Conservation (phyloP, 2,888 invertebrate species). For the Clitarchus hookeri region DNA sequence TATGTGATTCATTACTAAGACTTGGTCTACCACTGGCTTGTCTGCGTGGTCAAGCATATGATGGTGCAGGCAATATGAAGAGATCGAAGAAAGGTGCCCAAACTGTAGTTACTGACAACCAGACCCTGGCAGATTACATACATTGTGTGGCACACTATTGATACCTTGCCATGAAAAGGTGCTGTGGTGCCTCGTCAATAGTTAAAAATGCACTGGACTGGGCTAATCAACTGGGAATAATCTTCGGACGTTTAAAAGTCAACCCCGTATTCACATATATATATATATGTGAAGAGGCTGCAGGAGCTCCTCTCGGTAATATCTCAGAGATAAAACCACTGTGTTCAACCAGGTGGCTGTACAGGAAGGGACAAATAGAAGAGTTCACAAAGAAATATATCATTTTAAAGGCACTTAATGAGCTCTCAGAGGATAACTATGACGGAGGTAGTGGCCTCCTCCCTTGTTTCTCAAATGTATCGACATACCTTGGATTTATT, state of each 20-base stretch:
- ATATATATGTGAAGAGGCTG: conserved; percentile 20
- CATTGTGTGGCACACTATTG: conserved; percentile 31
- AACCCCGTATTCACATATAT: conserved; percentile 21
- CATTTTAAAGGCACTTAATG: conserved; percentile 23
- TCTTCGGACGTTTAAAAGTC: conserved; percentile 29
- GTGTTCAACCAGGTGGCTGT: conserved; percentile 31
- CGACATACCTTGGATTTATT: conserved; percentile 25
- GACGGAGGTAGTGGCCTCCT: conserved; percentile 32
- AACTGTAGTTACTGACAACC: conserved; percentile 17
- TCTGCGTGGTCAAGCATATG: conserved; percentile 32
- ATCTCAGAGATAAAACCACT: conserved; percentile 19
- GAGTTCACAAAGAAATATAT: no score
- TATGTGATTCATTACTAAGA: conserved; percentile 29
- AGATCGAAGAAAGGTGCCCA: conserved; percentile 29
- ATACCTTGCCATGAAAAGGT: conserved; percentile 27
- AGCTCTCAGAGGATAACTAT: conserved; percentile 22
- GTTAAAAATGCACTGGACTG: conserved; percentile 24
- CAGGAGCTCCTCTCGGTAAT: background rate
- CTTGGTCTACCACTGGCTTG: background rate
- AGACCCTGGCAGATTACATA: conserved; percentile 30
- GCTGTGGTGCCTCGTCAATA: conserved; percentile 5
- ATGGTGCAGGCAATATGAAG: conserved; percentile 31
- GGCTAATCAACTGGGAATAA: conserved; percentile 25
- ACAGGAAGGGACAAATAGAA: conserved; percentile 27
- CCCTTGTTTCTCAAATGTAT: conserved; percentile 18